Percentiles rank a stretch among this genome's conserved stretches.
phyloP scores from a whole-genome alignment of 2,888 invertebrate genomes.

The Stenoptilia bipunctidactyla region DNA sequence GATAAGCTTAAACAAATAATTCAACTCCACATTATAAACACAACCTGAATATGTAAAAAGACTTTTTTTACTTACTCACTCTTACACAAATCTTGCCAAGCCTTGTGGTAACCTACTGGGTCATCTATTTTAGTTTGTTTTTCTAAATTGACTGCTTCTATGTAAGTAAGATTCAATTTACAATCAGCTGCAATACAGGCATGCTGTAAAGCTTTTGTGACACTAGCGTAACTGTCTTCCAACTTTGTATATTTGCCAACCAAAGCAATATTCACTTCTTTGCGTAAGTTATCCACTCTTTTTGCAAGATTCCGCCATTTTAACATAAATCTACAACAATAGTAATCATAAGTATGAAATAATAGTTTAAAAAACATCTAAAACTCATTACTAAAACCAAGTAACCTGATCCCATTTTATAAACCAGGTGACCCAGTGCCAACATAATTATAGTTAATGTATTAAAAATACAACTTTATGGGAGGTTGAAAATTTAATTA shows the following conservation, averaged over 20 bases:
- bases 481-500: too few relatives aligned
- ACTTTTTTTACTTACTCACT: conserved; percentile 85
- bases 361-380: too few relatives aligned
- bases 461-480: too few relatives aligned
- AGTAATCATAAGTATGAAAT: too few relatives aligned
- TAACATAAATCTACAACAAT: conserved; percentile 80
- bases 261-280: conserved; percentile 88
- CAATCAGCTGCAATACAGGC: conserved; percentile 88
- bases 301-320: conserved; percentile 93
- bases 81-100: conserved; percentile 92
- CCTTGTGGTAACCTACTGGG: conserved; percentile 90
- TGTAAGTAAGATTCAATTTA: conserved; percentile 88
- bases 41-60: too few relatives aligned
- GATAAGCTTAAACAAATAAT: too few relatives aligned
- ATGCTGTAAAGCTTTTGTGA: conserved; percentile 95
- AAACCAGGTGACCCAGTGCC: too few relatives aligned
- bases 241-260: conserved; percentile 98
- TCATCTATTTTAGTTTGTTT: conserved; percentile 76
- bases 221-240: conserved; percentile 97
- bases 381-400: too few relatives aligned
- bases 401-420: too few relatives aligned
- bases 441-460: too few relatives aligned
- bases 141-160: conserved; percentile 93
- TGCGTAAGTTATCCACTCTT: conserved; percentile 85
- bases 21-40: too few relatives aligned